Percentiles rank a stretch among this genome's conserved stretches.
Evolutionary conservation across 2,888 invertebrate genomes (phyloP).

Genomic region (Tetranychus truncatus): DNA sequence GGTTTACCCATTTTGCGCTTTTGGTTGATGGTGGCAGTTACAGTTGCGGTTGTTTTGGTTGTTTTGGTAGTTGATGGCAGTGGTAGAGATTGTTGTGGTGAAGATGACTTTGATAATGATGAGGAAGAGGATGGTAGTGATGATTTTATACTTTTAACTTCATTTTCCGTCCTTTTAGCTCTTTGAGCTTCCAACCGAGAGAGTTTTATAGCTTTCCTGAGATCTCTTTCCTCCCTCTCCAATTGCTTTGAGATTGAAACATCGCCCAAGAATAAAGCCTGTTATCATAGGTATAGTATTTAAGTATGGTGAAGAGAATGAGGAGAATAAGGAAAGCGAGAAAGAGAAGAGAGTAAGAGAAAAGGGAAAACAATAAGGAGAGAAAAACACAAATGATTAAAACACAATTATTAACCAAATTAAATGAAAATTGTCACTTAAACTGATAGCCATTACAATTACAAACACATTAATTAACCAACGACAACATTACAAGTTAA

Average conservation of each 20-base stretch:
- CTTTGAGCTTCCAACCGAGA: background rate
- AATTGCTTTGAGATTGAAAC: background rate
- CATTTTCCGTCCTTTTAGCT: background rate
- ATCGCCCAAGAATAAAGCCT: background rate
- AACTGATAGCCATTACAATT: background rate
- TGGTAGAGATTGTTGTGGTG: background rate
- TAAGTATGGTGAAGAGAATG: background rate
- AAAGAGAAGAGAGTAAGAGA: background rate
- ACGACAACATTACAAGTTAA: background rate
- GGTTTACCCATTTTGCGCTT: background rate
- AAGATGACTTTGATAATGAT: background rate
- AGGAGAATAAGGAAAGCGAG: background rate
- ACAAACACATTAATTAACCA: background rate
- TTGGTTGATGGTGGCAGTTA: background rate
- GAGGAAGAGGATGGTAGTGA: background rate
- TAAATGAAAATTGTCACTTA: background rate
- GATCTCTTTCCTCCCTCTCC: conserved; percentile 6
- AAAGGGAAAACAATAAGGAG: background rate
- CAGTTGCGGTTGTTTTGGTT: background rate
- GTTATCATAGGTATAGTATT: background rate
- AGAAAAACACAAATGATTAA: background rate
- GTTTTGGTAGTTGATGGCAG: background rate
- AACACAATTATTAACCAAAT: background rate
- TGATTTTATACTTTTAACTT: background rate
- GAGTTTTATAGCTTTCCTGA: background rate